A percentile compares a stretch with the other conserved stretches of the same genome.
These are phyloP conservation scores for Cerceris rybyensis DNA, from an alignment of 2,888 invertebrate species.

Conservation along the genomic window DNA sequence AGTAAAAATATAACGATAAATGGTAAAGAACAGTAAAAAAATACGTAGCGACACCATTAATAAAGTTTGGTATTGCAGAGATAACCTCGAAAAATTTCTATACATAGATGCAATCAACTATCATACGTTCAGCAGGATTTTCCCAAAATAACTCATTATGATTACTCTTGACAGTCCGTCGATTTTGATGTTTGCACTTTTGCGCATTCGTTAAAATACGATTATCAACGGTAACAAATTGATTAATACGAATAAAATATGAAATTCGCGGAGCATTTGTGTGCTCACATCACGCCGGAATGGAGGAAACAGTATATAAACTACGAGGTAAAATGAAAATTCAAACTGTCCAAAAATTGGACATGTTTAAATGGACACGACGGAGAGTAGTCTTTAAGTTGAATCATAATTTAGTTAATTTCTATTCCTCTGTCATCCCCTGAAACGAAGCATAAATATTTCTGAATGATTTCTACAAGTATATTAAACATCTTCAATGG, in stretches of 20 bases:
- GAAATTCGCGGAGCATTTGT: slow-evolving; percentile 95
- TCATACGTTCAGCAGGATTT: slow-evolving; percentile 5
- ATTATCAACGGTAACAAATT: background rate
- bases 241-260: slow-evolving; percentile 82
- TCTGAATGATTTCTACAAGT: too few relatives aligned
- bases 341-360: background rate
- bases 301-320: slow-evolving; percentile 94
- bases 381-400: background rate
- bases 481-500: too few relatives aligned
- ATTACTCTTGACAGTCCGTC: slow-evolving; percentile 21
- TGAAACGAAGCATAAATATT: too few relatives aligned
- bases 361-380: background rate
- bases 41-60: slow-evolving; percentile 1
- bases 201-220: slow-evolving; percentile 13
- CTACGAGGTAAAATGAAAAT: slow-evolving; percentile 85
- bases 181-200: background rate
- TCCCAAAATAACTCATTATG: slow-evolving; percentile 45
- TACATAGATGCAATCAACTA: slow-evolving; percentile 15
- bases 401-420: too few relatives aligned
- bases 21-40: background rate
- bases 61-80: background rate
- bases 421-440: too few relatives aligned
- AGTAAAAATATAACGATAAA: background rate
- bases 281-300: slow-evolving; percentile 95
- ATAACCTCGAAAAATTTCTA: slow-evolving; percentile 40